Percentiles rank a stretch among this genome's conserved stretches.
Evolutionary conservation across 1,140 invertebrate species (phyloP).

Genomic region (Pararge aegeria): DNA sequence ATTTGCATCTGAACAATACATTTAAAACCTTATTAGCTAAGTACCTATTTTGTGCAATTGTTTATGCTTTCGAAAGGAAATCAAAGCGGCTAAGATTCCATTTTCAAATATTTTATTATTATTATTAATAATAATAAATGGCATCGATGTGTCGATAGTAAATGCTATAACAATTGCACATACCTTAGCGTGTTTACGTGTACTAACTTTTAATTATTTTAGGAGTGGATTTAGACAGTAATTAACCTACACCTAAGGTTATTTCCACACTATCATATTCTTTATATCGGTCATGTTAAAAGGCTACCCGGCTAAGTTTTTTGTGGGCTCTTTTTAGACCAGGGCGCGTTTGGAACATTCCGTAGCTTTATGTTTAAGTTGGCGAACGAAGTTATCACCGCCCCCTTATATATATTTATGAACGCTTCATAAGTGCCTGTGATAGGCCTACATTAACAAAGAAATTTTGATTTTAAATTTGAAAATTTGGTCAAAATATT

Average conservation of each 20-base stretch:
- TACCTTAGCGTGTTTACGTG: slow-evolving; percentile 51
- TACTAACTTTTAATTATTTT: slow-evolving; percentile 60
- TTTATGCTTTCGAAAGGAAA: slow-evolving; percentile 40
- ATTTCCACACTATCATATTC: not conserved
- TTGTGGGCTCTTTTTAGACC: too few relatives aligned
- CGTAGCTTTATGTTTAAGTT: too few relatives aligned
- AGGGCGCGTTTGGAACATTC: too few relatives aligned
- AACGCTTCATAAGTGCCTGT: too few relatives aligned
- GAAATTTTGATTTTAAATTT: too few relatives aligned
- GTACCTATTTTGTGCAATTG: slow-evolving; percentile 69
- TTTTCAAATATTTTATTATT: slow-evolving; percentile 28
- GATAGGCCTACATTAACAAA: too few relatives aligned
- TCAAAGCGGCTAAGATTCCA: slow-evolving; percentile 22
- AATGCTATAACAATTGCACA: slow-evolving; percentile 72
- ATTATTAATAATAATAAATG: slow-evolving; percentile 44
- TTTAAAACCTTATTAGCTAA: slow-evolving; percentile 70
- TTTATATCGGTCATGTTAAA: not conserved
- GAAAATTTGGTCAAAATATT: too few relatives aligned
- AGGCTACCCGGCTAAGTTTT: too few relatives aligned
- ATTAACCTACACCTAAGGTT: slow-evolving; percentile 48
- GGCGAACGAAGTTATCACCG: too few relatives aligned
- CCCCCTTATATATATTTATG: too few relatives aligned
- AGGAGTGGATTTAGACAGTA: slow-evolving; percentile 73
- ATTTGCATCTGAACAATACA: slow-evolving; percentile 79
- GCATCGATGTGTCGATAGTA: slow-evolving; percentile 25